These are phyloP conservation scores for Penaeus japonicus DNA, from an alignment of 1,140 invertebrate species.

Conservation along the genomic window DNA sequence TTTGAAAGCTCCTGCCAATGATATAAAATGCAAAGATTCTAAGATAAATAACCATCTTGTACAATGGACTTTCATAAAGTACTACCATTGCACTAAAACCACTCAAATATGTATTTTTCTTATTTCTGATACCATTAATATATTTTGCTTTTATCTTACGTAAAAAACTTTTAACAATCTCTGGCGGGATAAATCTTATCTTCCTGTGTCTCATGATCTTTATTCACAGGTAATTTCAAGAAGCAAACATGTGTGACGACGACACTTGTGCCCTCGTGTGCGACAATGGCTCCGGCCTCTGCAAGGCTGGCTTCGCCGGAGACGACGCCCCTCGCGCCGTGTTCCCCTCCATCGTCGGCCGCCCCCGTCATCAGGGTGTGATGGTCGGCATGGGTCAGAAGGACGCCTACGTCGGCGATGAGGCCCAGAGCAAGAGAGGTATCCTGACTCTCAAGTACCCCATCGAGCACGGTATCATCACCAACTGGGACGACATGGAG, in stretches of 20 bases:
- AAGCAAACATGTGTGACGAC: not conserved
- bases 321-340: not conserved
- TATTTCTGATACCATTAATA: too few relatives aligned
- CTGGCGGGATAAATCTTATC: too few relatives aligned
- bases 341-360: conserved; percentile 63
- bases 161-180: too few relatives aligned
- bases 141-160: too few relatives aligned
- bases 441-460: conserved; percentile 64
- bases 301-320: conserved; percentile 7
- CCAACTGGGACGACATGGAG: conserved; percentile 78
- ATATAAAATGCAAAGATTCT: too few relatives aligned
- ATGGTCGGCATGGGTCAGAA: conserved; percentile 99
- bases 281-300: not conserved
- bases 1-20: too few relatives aligned
- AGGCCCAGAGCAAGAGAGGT: conserved; percentile 68
- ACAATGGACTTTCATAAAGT: too few relatives aligned
- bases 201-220: not conserved
- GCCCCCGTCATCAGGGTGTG: conserved; percentile 85
- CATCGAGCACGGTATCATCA: conserved; percentile 59
- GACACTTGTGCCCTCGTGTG: not conserved
- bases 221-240: not conserved
- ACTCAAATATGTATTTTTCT: too few relatives aligned
- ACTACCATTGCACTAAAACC: too few relatives aligned
- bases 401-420: conserved; percentile 83
- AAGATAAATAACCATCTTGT: too few relatives aligned